Base-by-base conservation (phyloP, 1,140 invertebrate species). In the Planococcus citri region DNA sequence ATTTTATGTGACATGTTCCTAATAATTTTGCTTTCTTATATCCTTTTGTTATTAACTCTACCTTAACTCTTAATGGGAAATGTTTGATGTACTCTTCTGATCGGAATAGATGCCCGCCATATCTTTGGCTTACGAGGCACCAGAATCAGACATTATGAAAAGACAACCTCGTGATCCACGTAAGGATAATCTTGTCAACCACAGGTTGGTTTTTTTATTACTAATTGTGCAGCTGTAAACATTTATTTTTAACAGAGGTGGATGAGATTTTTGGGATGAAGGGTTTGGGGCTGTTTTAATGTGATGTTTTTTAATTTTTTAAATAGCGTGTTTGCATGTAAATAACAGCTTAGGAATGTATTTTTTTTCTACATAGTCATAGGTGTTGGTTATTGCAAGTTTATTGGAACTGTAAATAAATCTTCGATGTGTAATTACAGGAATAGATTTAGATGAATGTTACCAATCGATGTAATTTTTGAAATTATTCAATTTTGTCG, bases 71-170 rank as follows among this genome's bases (percentile, higher is more conserved):
- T 64, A 25, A 27, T 20, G 60, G 22, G 22, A 64, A 24, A 25
- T 64, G 60, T 64, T 64, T 64, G 60, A 64, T 70, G 20, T 17
- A 70, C 38, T 72, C 70, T 69, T 73, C 24, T 68, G 60, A 27
- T 33, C 58, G 57, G 22, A 72, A 77, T 83, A 94, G 92, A 87
- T 97, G 76, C 97, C 96, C 76, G 96, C 96, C 75, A 98, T 99
- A 81, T 97, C 96, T 71, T 85, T 99, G 78, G 96, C 96, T 75
- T 99, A 99, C 83, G 97, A 99, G 85, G 85, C 89, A 80, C 91
- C 96, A 70, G 97, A 99, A 81, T 91, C 92, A 74, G 96, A 99
- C 83, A 99, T 99, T 80, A 99, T 99, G 97, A 98, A 98, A 86
- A 87, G 96, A 75, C 88, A 88, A 75, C 96, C 97, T 75, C 88